These are phyloP conservation scores for Anguilla marmorata DNA, from an alignment of 2,797 vertebrate genomes.

Conservation along the genomic window DNA sequence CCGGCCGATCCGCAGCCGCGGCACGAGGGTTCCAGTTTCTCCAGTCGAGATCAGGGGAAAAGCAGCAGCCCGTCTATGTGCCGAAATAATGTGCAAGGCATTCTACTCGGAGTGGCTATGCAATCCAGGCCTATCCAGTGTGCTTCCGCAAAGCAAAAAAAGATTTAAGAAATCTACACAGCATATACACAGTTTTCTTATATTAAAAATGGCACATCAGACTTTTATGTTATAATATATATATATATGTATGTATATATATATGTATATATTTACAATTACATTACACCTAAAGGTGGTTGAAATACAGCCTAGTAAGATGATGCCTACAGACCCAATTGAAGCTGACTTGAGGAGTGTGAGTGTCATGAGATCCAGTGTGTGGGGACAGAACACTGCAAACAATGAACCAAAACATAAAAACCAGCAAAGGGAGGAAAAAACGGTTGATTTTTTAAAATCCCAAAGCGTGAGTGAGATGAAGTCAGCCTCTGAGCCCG, in stretches of 20 bases:
- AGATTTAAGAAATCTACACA: constrained; percentile 45
- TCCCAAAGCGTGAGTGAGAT: constrained; percentile 26
- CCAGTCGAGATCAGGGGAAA: constrained; percentile 13
- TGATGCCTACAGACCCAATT: constrained; percentile 46
- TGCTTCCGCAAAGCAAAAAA: constrained; percentile 47
- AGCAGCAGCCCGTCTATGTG: constrained; percentile 24
- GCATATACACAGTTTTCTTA: constrained; percentile 52
- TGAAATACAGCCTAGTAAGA: constrained; percentile 44
- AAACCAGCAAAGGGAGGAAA: constrained; percentile 53
- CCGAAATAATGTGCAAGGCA: constrained; percentile 18
- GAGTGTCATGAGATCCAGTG: constrained; percentile 25
- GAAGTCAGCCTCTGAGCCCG: neutral
- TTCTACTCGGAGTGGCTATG: constrained; percentile 50
- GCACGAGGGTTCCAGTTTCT: constrained; percentile 9
- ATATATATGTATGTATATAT: constrained; percentile 50
- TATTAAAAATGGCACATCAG: constrained; percentile 72
- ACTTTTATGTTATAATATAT: constrained; percentile 45
- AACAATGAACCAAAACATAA: constrained; percentile 63
- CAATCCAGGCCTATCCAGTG: constrained; percentile 47
- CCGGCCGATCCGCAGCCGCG: constrained; percentile 1
- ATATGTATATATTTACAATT: constrained; percentile 52
- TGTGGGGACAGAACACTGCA: constrained; percentile 37
- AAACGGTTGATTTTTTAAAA: constrained; percentile 44
- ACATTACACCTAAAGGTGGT: constrained; percentile 51
- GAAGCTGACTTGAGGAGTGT: constrained; percentile 46